phyloP scores from a whole-genome alignment of 2,888 invertebrate genomes.

The Lamellibrachia columna region DNA sequence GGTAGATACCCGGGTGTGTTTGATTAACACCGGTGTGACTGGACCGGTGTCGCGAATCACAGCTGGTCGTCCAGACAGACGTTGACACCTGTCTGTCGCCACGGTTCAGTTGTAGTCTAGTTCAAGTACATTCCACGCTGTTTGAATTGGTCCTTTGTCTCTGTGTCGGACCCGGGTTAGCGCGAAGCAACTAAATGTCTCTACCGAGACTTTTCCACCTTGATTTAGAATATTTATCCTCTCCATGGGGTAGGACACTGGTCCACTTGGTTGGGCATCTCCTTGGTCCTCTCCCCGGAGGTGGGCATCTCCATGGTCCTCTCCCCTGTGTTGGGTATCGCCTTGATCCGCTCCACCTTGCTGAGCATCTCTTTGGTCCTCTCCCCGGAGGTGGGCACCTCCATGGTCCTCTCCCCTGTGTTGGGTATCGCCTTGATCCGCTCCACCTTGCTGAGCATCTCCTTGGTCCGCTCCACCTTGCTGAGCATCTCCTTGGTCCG shows the following conservation, averaged over 20 bases:
- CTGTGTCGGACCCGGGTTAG: too few relatives aligned
- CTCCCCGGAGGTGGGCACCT: not conserved
- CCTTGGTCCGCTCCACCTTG: not conserved
- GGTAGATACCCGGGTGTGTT: not conserved
- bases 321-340: not conserved
- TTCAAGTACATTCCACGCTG: not conserved
- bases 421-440: not conserved
- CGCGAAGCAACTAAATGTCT: not conserved
- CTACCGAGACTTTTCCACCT: not conserved
- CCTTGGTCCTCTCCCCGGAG: not conserved
- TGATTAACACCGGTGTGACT: not conserved
- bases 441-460: not conserved
- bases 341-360: not conserved
- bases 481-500: not conserved
- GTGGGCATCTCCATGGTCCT: not conserved
- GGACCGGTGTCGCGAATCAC: not conserved
- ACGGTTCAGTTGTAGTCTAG: not conserved
- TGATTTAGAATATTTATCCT: not conserved
- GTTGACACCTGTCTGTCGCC: slow-evolving; percentile 7
- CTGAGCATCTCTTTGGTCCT: not conserved
- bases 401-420: not conserved
- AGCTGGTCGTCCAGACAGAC: not conserved
- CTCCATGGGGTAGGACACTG: not conserved
- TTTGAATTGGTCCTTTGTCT: not conserved
- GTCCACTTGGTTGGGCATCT: not conserved